Evolutionary conservation across 2,113 vertebrate genomes (phyloP), one percentile per base, ranked within the genome.

Genomic region (Puffinus mauretanicus): DNA sequence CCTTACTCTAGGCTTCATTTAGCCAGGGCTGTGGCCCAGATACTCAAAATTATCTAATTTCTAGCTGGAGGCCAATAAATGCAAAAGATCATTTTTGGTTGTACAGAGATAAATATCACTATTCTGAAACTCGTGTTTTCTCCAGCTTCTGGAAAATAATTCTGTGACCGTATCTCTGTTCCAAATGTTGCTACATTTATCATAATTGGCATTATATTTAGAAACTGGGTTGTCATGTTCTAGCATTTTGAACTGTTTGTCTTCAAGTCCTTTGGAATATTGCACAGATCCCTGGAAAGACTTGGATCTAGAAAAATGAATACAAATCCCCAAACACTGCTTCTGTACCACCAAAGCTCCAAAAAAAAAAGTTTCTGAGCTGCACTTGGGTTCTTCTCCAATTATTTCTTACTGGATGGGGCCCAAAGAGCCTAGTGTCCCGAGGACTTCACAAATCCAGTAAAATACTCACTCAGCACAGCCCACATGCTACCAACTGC

Each of bases 401-500:
- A 75, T 95, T 69, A 65, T 82, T 86, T 82, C 62, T 82, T 81
- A 67, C 90, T 94, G 30, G 94, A 96, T 86, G 92, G 91, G 76
- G 52, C 93, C 88, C 71, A 96, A 62, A 13, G 16, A 34, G 77
- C 66, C 86, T 60, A 73, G 67, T 86, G 75, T 96, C 96, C 94
- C 8, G 0, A 72, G 92, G 79, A 94, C 75, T 96, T 97, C 84
- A 94, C 95, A 96, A 94, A 97, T 77, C 61, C 94, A 96, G 73
- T 46, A 6, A 94, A 94, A 94, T 86, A 84, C 96, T 96, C 91
- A 73, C 94, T 97, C 87, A 62, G 92, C 91, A 91, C 86, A 34
- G 88, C 97, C 97, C 90, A 97, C 97, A 2, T 87, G 95, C 95
- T 83, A 88, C 96, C 88, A 79, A 58, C 81, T 79, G 97, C 98